Evolutionary conservation across 1,140 invertebrate genomes (phyloP), one percentile per base, ranked within the genome.

Genomic region (Drosophila quadrilineata): DNA sequence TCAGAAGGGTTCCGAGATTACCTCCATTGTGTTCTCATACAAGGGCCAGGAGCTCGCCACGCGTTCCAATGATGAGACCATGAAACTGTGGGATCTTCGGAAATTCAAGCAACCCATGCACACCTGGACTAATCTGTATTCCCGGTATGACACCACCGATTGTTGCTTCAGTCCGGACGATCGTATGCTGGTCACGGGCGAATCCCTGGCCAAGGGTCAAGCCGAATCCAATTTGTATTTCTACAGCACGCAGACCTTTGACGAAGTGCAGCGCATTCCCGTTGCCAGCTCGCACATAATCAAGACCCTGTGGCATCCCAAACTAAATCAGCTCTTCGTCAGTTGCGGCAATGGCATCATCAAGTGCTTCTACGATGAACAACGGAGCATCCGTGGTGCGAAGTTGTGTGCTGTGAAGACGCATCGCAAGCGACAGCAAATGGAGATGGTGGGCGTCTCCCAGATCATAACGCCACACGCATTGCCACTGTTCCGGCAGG

Each of bases 381-480:
- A 95, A 50, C 92, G 93, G 41, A 98, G 96, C 89, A 91, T 96
- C 28, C 91, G 98, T 29, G 98, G 98, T 2, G 98, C 98, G 0
- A 96, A 97, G 84, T 89, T 98, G 3, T 99, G 98, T 89, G 94
- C 95, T 6, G 93, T 95, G 0, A 98, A 98, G 90, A 94, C 93
- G 0, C 93, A 94, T 75, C 92, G 93, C 41, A 96, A 95, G 88
- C 93, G 94, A 14, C 95, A 95, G 71, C 94, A 95, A 3, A 93
- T 94, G 0, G 97, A 99, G 90, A 94, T 98, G 56, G 93, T 98
- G 35, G 95, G 95, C 31, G 94, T 95, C 0, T 95, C 97, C 60
- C 96, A 99, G 82, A 97, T 99, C n/a, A 98, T 99, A 9, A 99
- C 98, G 1, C 98, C 98, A 0, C 98, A 99, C 89, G 97, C 98